phyloP scores from a whole-genome alignment of 2,888 invertebrate species.

The Altica lythri region DNA sequence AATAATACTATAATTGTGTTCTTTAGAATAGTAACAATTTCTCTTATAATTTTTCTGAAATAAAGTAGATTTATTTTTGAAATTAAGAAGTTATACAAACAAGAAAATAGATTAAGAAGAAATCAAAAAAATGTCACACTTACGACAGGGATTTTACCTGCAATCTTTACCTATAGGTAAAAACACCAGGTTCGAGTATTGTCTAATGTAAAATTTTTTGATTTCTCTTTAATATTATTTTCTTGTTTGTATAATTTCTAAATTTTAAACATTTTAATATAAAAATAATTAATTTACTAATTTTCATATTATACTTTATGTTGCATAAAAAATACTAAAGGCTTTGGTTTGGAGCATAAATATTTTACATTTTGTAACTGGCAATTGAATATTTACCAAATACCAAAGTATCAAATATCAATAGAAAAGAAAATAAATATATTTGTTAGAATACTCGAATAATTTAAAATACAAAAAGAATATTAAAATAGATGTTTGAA shows the following conservation, averaged over 20 bases:
- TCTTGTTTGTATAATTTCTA: background rate
- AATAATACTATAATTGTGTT: no score
- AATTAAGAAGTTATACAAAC: no score
- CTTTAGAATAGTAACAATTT: no score
- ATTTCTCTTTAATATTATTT: no score
- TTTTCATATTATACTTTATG: constrained; percentile 31
- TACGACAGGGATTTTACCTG: no score
- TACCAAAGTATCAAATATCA: constrained; percentile 52
- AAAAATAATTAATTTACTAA: constrained; percentile 16
- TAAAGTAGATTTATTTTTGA: no score
- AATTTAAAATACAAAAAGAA: constrained; percentile 47
- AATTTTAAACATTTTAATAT: constrained; percentile 6
- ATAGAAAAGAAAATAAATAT: constrained; percentile 37
- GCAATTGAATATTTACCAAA: constrained; percentile 47
- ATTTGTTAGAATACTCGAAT: constrained; percentile 46
- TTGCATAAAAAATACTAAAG: constrained; percentile 43
- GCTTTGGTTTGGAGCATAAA: constrained; percentile 54
- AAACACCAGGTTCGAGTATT: no score
- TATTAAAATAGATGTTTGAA: constrained; percentile 48
- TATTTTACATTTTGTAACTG: constrained; percentile 47
- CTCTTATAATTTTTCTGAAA: no score
- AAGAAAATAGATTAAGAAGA: no score
- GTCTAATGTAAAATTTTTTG: no score
- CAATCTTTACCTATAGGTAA: no score
- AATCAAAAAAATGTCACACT: no score